These are phyloP conservation scores for Diachasmimorpha longicaudata DNA, from an alignment of 1,140 invertebrate genomes.

Conservation along the genomic window DNA sequence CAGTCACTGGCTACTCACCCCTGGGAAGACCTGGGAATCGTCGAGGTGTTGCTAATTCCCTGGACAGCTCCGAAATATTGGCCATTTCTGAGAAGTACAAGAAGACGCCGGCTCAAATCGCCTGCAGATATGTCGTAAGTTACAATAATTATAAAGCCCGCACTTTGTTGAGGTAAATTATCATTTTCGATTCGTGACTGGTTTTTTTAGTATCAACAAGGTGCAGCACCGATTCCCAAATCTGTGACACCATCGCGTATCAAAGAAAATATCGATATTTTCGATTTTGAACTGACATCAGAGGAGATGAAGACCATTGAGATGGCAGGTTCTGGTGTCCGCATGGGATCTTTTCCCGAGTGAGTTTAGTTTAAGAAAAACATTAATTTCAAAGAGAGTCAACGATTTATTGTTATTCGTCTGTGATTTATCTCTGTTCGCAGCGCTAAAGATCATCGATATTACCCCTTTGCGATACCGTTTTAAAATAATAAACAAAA, in stretches of 20 bases:
- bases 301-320: constrained; percentile 65
- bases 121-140: constrained; percentile 67
- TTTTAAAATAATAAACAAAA: constrained; percentile 32
- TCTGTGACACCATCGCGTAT: constrained; percentile 72
- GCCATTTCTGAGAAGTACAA: constrained; percentile 70
- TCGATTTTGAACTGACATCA: constrained; percentile 71
- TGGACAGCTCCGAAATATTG: constrained; percentile 67
- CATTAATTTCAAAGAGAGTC: neutral
- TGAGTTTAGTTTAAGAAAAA: constrained; percentile 32
- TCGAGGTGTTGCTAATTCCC: constrained; percentile 61
- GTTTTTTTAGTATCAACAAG: neutral
- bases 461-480: constrained; percentile 46
- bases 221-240: constrained; percentile 72
- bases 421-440: constrained; percentile 28
- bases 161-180: neutral
- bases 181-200: neutral
- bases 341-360: constrained; percentile 35
- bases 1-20: constrained; percentile 81
- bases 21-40: constrained; percentile 70
- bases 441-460: constrained; percentile 40
- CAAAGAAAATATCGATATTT: constrained; percentile 72
- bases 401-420: neutral
- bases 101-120: constrained; percentile 73
- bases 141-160: neutral
- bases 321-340: constrained; percentile 36